Evolutionary conservation across 1,140 invertebrate species (phyloP).

Genomic region (Drosophila obscura): DNA sequence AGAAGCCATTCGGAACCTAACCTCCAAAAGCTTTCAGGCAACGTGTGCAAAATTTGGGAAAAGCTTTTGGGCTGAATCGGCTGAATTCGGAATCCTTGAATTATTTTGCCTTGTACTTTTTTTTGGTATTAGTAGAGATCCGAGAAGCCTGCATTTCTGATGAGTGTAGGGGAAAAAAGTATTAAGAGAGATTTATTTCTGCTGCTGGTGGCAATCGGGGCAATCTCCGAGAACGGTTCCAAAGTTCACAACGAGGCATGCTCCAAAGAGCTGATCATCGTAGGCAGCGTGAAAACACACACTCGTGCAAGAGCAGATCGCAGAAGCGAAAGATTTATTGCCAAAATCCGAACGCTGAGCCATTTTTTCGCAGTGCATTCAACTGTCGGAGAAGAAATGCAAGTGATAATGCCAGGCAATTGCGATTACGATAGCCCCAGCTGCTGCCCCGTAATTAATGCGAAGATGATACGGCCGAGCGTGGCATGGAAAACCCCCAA

Average conservation of each 20-base stretch:
- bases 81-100: background rate
- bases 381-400: constrained; percentile 53
- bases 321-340: constrained; percentile 22
- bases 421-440: constrained; percentile 44
- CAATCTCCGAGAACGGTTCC: constrained; percentile 66
- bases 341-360: constrained; percentile 24
- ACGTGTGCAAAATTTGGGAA: constrained; percentile 9
- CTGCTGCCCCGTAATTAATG: constrained; percentile 54
- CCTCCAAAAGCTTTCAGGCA: constrained; percentile 24
- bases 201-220: constrained; percentile 51
- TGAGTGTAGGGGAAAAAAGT: constrained; percentile 29
- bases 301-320: constrained; percentile 10
- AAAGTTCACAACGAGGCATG: constrained; percentile 68
- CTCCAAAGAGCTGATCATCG: constrained; percentile 58
- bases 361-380: constrained; percentile 65
- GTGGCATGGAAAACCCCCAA: constrained; percentile 73
- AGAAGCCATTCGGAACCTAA: constrained; percentile 2
- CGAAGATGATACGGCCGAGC: constrained; percentile 46
- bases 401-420: constrained; percentile 53
- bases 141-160: constrained; percentile 38
- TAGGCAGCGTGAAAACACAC: constrained; percentile 29
- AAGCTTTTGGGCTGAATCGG: background rate
- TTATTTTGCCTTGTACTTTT: background rate
- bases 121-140: background rate
- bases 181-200: constrained; percentile 47